Evolutionary conservation across 2,797 vertebrate species (phyloP).

Genomic region (Premnoplex brunnescens): DNA sequence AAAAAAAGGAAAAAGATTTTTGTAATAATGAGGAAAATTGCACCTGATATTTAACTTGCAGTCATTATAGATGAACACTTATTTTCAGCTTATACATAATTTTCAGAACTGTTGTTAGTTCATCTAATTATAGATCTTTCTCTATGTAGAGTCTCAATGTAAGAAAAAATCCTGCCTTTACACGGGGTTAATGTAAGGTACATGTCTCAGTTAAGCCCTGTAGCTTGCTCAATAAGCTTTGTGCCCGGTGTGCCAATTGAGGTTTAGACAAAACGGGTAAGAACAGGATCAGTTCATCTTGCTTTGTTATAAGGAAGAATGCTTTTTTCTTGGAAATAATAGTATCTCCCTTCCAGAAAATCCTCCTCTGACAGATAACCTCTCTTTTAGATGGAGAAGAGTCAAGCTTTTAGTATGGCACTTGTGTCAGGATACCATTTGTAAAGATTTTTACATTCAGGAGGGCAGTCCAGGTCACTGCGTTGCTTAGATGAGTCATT

Average conservation of each 20-base stretch:
- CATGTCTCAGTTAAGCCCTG: neutral
- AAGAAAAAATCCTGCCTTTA: neutral
- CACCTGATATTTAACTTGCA: neutral
- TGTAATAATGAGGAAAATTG: neutral
- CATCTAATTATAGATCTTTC: neutral
- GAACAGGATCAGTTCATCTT: neutral
- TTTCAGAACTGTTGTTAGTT: neutral
- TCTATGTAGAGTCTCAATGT: neutral
- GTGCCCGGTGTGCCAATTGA: neutral
- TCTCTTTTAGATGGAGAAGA: neutral
- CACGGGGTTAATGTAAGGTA: neutral
- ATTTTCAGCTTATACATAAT: neutral
- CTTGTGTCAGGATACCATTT: neutral
- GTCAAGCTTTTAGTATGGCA: neutral
- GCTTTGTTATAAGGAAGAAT: neutral
- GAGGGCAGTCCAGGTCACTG: neutral
- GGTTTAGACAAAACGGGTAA: neutral
- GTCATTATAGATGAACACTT: neutral
- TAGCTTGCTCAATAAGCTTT: neutral
- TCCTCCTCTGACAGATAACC: neutral
- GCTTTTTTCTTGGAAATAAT: neutral
- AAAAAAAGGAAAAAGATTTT: neutral
- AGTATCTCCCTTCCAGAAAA: neutral
- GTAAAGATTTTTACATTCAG: neutral
- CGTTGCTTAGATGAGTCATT: conserved; percentile 6